Evolutionary conservation across 2,888 invertebrate species (phyloP), one percentile per base, ranked within the genome.

Genomic region (Dinocampus coccinellae): DNA sequence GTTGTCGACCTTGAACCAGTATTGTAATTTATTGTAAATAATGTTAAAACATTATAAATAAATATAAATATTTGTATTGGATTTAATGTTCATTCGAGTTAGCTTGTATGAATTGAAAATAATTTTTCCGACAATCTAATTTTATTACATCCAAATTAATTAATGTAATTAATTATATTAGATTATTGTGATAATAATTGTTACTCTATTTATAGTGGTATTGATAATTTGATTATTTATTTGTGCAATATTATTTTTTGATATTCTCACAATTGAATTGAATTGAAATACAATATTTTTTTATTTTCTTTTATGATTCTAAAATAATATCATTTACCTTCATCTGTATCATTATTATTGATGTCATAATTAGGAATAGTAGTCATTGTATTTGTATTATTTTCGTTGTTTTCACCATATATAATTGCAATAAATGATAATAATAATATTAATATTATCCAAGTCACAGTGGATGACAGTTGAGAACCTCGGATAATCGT

Each of bases 401-500:
- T 16, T 26, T 39, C 66, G 24, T 63, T 61, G 67, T 61, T 68
- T 26, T 67, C 29, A 34, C 52, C 62, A 33, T 62, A 53, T 6
- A 34, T 67, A 55, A 62, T 42, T 11, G 42, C 42, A 63, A 62
- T 67, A 26, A 71, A 62, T 29, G 67, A 34, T 2, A 63, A 63
- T 2, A 63, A 63, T 26, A 63, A 42, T 62, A 72, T 24, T 11
- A 67, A 63, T 47, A 67, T 6, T 47, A 33, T 34, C 36, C 26
- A 47, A 24, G 9, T 39, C 24, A 67, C 6, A 67, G 16, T 36
- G 65, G 57, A 29, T 29, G n/a, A 39, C 57, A 39, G 62, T 75
- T 78, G 78, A 76, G 77, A 73, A 73, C 76, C 76, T 70, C 77
- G 76, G 75, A 42, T 70, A 78, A 78, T 83, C 79, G 78, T 84